Evolutionary conservation across 2,797 vertebrate genomes (phyloP).

Genomic region (Coregonus ussuriensis): DNA sequence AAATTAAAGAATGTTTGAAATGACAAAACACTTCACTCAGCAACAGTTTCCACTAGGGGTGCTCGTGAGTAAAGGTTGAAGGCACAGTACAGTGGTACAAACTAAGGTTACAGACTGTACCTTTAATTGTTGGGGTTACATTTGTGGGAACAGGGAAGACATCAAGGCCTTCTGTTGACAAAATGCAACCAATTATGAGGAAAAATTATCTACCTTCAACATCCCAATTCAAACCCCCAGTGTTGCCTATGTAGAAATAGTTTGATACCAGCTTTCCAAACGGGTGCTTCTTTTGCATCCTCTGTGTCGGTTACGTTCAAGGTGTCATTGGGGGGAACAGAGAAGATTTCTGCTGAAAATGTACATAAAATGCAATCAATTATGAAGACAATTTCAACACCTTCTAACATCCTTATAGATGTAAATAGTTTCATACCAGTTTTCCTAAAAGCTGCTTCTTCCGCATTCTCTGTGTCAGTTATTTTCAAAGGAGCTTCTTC

Average conservation of each 20-base stretch:
- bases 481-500: not conserved
- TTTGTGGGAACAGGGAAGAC: not conserved
- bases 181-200: not conserved
- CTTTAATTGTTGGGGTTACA: not conserved
- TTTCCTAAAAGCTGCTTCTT: constrained; percentile 48
- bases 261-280: constrained; percentile 36
- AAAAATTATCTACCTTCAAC: not conserved
- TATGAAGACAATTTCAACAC: not conserved
- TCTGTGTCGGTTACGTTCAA: constrained; percentile 9
- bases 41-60: not conserved
- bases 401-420: not conserved
- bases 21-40: not conserved
- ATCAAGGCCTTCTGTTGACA: not conserved
- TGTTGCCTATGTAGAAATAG: not conserved
- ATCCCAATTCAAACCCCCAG: not conserved
- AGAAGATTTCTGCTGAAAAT: not conserved
- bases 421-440: constrained; percentile 60
- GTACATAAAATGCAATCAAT: not conserved
- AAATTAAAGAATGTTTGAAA: not conserved
- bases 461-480: not conserved
- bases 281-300: not conserved
- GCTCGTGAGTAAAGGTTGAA: not conserved
- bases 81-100: not conserved
- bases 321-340: constrained; percentile 7
- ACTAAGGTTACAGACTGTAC: no score